phyloP scores from a whole-genome alignment of 2,888 invertebrate genomes.

The Cerceris rybyensis region DNA sequence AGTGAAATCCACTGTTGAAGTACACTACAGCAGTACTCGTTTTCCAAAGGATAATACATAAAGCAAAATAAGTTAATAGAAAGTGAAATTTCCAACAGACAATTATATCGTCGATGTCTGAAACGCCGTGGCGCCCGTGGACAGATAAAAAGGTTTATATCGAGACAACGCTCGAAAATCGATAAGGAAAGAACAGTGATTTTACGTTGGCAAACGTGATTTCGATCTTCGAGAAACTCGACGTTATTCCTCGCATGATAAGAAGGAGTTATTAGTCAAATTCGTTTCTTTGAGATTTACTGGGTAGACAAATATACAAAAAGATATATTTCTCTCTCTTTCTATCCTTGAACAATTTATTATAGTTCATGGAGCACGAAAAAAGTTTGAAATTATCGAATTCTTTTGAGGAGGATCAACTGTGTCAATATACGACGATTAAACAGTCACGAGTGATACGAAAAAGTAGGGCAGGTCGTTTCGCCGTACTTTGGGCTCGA shows the following conservation, averaged over 20 bases:
- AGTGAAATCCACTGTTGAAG: conserved; percentile 40
- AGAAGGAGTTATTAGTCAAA: not conserved
- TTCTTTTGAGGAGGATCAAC: not conserved
- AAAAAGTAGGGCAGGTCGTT: conserved; percentile 1
- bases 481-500: not conserved
- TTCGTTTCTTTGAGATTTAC: not conserved
- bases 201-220: not conserved
- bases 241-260: not conserved
- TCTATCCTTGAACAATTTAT: not conserved
- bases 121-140: not conserved
- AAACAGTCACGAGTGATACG: not conserved
- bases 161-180: conserved; percentile 21
- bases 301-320: not conserved
- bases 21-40: conserved; percentile 6
- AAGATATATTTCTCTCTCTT: too few species aligned
- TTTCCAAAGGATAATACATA: not conserved
- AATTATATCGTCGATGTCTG: not conserved
- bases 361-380: not conserved
- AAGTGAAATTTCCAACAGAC: not conserved
- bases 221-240: not conserved
- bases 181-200: conserved; percentile 16
- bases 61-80: conserved; percentile 6
- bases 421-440: not conserved
- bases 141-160: conserved; percentile 17
- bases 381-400: not conserved